Percentiles rank a stretch among this genome's conserved stretches.
Evolutionary conservation across 2,113 vertebrate genomes (phyloP).

Genomic region (Corythoichthys intestinalis): DNA sequence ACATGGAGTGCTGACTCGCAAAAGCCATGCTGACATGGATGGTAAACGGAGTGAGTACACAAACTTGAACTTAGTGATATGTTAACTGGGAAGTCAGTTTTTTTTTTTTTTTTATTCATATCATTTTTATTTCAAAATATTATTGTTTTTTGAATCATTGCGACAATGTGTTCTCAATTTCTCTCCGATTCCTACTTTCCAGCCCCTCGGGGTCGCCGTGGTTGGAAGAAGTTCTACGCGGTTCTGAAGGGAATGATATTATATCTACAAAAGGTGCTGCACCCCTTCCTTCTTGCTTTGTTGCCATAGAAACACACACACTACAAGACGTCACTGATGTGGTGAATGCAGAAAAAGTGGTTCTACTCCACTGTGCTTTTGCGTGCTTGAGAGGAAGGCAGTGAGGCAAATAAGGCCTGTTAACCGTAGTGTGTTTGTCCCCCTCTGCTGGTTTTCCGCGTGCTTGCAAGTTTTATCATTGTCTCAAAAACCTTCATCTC

Average conservation of each 20-base stretch:
- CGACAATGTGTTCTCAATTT: neutral
- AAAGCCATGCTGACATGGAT: conserved; percentile 95
- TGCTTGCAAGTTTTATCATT: no score
- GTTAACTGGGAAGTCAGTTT: neutral
- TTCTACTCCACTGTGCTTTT: conserved; percentile 17
- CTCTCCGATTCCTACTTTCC: conserved; percentile 14
- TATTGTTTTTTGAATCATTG: neutral
- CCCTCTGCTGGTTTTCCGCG: conserved; percentile 46
- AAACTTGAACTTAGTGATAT: neutral
- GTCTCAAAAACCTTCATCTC: no score
- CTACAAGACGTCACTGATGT: conserved; percentile 39
- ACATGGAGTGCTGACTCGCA: conserved; percentile 88
- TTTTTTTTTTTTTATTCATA: neutral
- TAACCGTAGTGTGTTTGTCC: conserved; percentile 39
- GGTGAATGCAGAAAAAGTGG: conserved; percentile 29
- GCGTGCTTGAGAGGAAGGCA: conserved; percentile 4
- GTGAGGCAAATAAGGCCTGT: conserved; percentile 12
- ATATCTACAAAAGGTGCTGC: conserved; percentile 92
- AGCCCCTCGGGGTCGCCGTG: conserved; percentile 93
- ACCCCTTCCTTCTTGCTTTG: conserved; percentile 38
- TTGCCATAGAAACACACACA: conserved; percentile 63
- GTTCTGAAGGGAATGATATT: conserved; percentile 94
- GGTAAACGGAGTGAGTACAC: conserved; percentile 88
- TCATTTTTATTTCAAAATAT: neutral
- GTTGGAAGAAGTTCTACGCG: conserved; percentile 98